Conservation (phyloP, 30 jellyfish, hydroid and myxozoan species). For the Aurelia aurita complex sp. Pacific region DNA sequence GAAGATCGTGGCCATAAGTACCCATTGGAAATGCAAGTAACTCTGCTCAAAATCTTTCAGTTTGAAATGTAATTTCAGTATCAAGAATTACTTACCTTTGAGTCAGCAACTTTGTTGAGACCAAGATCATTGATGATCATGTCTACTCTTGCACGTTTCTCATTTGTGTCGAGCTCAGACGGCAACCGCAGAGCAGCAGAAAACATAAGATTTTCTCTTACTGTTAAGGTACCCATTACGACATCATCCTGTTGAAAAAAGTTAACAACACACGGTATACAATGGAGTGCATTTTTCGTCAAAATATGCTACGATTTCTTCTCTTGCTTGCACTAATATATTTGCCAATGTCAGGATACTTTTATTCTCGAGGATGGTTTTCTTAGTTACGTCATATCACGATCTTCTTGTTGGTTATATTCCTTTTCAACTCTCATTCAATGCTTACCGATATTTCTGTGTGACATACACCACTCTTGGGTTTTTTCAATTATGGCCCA, state of each 20-base stretch:
- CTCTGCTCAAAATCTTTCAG: neutral
- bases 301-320: neutral
- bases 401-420: no score
- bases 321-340: no score
- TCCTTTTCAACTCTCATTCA: no score
- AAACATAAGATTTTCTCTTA: constrained; percentile 90
- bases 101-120: constrained; percentile 70
- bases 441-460: no score
- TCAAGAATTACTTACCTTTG: constrained; percentile 53
- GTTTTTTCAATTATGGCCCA: no score
- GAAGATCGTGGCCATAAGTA: neutral
- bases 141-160: constrained; percentile 76
- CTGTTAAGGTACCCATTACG: constrained; percentile 97
- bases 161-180: constrained; percentile 41
- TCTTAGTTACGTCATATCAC: no score
- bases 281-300: neutral
- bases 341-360: no score
- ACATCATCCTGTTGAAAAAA: constrained; percentile 80
- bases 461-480: no score
- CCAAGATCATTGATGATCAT: constrained; percentile 86
- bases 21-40: neutral
- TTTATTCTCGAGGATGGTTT: no score
- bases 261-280: neutral
- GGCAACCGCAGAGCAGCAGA: constrained; percentile 97
- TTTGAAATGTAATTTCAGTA: neutral